Percentiles rank a stretch among this genome's conserved stretches.
Evolutionary conservation across 2,888 invertebrate species (phyloP).

Genomic region (Pammene aurita): DNA sequence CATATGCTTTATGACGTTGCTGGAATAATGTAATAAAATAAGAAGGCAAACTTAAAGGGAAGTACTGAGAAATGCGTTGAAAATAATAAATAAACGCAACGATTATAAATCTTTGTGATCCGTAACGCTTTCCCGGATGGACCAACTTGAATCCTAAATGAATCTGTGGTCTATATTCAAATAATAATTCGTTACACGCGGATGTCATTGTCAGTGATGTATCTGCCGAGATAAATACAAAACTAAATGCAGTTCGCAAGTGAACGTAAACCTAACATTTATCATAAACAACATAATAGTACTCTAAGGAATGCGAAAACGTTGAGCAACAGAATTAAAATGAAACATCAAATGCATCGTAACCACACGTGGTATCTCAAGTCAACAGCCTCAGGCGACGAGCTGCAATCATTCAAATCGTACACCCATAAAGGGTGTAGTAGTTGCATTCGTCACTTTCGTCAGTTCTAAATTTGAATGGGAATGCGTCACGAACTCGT

Average conservation of each 20-base stretch:
- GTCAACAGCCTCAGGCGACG: slow-evolving; percentile 24
- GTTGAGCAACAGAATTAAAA: slow-evolving; percentile 13
- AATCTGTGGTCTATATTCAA: background rate
- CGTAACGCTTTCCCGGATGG: background rate
- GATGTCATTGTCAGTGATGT: background rate
- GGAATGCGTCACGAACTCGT: background rate
- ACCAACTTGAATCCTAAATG: background rate
- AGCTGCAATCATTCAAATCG: slow-evolving; percentile 21
- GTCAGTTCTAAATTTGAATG: slow-evolving; percentile 2
- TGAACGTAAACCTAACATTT: background rate
- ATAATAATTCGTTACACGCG: background rate
- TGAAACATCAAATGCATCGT: slow-evolving; percentile 11
- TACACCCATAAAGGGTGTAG: slow-evolving; percentile 9
- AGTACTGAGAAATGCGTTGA: background rate
- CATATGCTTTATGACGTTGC: slow-evolving; percentile 28
- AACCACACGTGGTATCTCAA: slow-evolving; percentile 7
- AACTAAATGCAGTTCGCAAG: background rate
- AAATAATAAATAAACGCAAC: slow-evolving; percentile 4
- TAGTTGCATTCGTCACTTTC: slow-evolving; percentile 10
- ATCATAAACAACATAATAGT: background rate
- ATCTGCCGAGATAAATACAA: background rate
- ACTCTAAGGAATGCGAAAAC: background rate
- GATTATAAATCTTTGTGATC: background rate
- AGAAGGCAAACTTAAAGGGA: slow-evolving; percentile 9
- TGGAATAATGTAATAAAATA: slow-evolving; percentile 27